Evolutionary conservation across 1,140 invertebrate genomes (phyloP).

Genomic region (Dryas iulia): DNA sequence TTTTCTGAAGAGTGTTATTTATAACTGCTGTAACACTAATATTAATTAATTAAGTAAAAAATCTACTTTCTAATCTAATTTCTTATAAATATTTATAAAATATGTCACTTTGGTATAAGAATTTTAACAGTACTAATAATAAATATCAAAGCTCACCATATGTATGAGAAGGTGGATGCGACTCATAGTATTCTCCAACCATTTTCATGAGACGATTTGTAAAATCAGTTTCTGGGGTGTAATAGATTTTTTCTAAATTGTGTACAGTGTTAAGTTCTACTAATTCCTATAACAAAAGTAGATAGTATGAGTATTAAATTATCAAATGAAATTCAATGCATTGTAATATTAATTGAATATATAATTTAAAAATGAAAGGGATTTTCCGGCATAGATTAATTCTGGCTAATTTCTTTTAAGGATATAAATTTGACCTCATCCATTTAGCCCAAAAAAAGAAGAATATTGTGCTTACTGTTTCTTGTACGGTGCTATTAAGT

Average conservation of each 20-base stretch:
- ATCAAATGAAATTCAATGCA: no score
- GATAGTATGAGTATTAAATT: background rate
- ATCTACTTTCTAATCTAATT: no score
- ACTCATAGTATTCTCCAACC: constrained; percentile 26
- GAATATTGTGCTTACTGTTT: constrained; percentile 35
- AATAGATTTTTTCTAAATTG: constrained; percentile 29
- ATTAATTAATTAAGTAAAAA: no score
- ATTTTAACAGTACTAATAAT: no score
- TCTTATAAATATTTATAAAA: no score
- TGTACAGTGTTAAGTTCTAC: constrained; percentile 15
- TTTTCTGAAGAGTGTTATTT: no score
- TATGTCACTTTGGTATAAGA: no score
- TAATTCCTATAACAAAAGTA: constrained; percentile 34
- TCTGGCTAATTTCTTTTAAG: background rate
- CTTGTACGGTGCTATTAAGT: constrained; percentile 15
- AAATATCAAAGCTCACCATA: no score
- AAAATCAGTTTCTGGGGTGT: constrained; percentile 41
- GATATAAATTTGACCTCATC: background rate
- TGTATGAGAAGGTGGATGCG: background rate
- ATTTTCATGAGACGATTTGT: constrained; percentile 44
- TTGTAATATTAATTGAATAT: no score
- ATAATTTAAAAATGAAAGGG: background rate
- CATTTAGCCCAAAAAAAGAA: background rate
- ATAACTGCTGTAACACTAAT: no score
- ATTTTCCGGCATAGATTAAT: background rate